Evolutionary conservation across 2,113 vertebrate genomes (phyloP), one percentile per base, ranked within the genome.

Genomic region (Nansenia antarctica): DNA sequence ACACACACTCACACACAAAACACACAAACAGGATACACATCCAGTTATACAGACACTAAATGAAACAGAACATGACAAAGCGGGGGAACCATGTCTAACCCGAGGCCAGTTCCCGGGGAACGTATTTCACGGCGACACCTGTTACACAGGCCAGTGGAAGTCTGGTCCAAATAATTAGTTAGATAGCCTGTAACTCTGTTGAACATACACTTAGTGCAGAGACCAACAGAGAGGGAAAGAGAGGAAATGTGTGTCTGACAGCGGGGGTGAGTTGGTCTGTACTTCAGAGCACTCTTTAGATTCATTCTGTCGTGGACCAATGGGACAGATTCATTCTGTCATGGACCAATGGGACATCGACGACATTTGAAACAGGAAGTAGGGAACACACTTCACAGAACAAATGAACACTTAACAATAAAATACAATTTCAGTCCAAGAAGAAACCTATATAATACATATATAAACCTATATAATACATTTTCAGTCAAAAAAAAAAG

Each of bases 1-100:
- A 76, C 83, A 92, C 88, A 93, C 84, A 82, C 84, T 87, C 78
- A 78, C 90, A 92, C 90, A 89, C 62, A 15, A 45, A 15, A 45
- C 42, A 31, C 29, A 8, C 54, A 3, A 27, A 57, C 26, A 9
- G 5, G 27, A 65, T 18, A 22, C 69, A 76, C 92, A 90, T 26
- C 69, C 49, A 39, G 18, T 67, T 1, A 26, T 3, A 26, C 39
- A 62, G 54, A 62, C 67, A 79, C 74, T 72, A 47, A 3, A 15
- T 3, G 27, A 45, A 30, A 27, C 6, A 31, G 34, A 47, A 31
- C 9, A n/a, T 31, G 20, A 54, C 22, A 7, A 30, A 42, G 18
- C n/a, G 8, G 32, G n/a, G 5, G 27, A 15, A 49, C 47, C 47
- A 81, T 72, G 71, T 69, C 74, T 67, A 64, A n/a, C n/a, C 20